Percentiles rank a stretch among this genome's conserved stretches.
phyloP scores from a whole-genome alignment of 2,888 invertebrate species.

The Protodeltote pygarga region DNA sequence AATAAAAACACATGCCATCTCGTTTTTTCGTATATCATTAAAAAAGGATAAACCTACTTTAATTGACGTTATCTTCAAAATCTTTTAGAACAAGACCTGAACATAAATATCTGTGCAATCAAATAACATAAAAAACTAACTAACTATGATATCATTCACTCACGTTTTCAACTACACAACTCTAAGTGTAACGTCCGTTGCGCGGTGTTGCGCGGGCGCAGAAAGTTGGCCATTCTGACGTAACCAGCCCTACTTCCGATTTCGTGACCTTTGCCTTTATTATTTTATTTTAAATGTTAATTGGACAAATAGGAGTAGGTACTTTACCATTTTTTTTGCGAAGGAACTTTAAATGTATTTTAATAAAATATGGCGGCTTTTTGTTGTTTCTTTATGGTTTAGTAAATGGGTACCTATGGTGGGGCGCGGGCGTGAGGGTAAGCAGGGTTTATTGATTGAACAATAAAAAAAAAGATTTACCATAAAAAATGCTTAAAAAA shows the following conservation, averaged over 20 bases:
- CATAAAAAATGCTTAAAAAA: too few species aligned
- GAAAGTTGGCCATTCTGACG: slow-evolving; percentile 62
- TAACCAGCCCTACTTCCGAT: slow-evolving; percentile 62
- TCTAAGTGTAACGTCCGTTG: slow-evolving; percentile 37
- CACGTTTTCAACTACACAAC: slow-evolving; percentile 32
- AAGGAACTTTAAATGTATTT: slow-evolving; percentile 1
- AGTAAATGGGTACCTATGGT: too few species aligned
- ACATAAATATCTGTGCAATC: background rate
- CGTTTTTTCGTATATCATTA: too few species aligned
- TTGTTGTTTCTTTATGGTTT: slow-evolving; percentile 3
- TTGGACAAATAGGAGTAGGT: slow-evolving; percentile 31
- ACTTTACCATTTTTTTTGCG: slow-evolving; percentile 35
- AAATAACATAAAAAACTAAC: background rate
- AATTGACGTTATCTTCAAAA: too few species aligned
- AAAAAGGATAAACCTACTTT: too few species aligned
- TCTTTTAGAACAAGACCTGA: background rate
- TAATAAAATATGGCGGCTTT: background rate
- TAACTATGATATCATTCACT: slow-evolving; percentile 9
- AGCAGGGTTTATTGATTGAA: too few species aligned
- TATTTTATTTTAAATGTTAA: slow-evolving; percentile 41
- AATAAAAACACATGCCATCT: too few species aligned
- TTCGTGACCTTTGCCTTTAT: slow-evolving; percentile 46
- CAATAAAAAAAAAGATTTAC: too few species aligned
- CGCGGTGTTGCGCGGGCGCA: slow-evolving; percentile 26
- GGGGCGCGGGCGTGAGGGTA: too few species aligned